Percentiles rank a stretch among this genome's conserved stretches.
Conservation (phyloP, 2,888 invertebrate species). For the Hymenopus coronatus region DNA sequence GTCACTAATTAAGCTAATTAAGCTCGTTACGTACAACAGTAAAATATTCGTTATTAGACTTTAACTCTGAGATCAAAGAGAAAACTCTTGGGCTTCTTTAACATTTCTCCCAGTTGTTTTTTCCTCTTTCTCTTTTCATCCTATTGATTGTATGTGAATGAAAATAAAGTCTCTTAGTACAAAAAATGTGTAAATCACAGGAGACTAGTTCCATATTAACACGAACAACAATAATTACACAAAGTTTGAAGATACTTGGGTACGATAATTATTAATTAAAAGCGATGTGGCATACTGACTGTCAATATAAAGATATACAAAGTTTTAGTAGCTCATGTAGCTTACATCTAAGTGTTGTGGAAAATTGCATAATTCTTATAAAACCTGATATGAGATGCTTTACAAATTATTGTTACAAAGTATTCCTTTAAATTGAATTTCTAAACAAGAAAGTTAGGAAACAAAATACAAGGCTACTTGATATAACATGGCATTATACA, state of each 20-base stretch:
- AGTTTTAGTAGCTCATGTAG: not conserved
- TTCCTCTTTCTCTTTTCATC: not conserved
- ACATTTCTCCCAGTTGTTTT: not conserved
- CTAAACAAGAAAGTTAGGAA: no score
- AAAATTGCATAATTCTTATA: not conserved
- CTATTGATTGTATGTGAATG: not conserved
- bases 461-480: no score
- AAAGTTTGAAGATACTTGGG: not conserved
- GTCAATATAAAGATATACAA: not conserved
- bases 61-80: conserved; percentile 8
- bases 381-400: not conserved
- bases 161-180: not conserved
- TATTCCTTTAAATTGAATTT: no score
- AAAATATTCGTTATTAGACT: conserved; percentile 16
- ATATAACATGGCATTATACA: no score
- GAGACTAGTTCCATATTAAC: not conserved
- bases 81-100: not conserved
- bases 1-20: conserved; percentile 16
- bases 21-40: conserved; percentile 12
- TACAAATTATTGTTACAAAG: no score
- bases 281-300: not conserved
- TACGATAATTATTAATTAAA: not conserved
- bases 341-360: not conserved
- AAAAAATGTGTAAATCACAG: not conserved
- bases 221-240: not conserved